Base-by-base conservation (phyloP, 1,140 invertebrate species). In the Bactericera cockerelli region DNA sequence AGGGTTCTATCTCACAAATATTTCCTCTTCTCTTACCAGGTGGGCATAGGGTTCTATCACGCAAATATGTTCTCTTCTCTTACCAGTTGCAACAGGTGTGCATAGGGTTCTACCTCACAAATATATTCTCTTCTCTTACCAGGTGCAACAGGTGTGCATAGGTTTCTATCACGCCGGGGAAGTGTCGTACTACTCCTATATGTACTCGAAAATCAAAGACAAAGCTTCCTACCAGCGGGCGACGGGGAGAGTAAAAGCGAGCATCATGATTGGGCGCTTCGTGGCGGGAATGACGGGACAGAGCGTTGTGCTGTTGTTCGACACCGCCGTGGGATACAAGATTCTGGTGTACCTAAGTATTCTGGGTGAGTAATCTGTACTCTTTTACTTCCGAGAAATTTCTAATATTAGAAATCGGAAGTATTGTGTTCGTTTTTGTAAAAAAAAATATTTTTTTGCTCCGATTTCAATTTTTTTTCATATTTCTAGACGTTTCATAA, bases 121-220 rank as follows among this genome's bases (percentile, higher is more conserved):
- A n/a, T n/a, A 21, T 22, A 26, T 61, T 61, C 53, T 59, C 66
- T 31, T 65, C 78, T 56, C 11, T 33, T 58, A 16, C 57, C 71
- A 79, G 70, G 64, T 74, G 19, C 42, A 72, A 21, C 72, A 77
- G 69, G 69, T 72, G 24, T 77, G 84, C 59, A 93, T 88, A 72
- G 91, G 90, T 2, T 74, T 89, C 11, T 89, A 87, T 65, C 81
- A 88, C 68, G 88, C 91, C 0, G 82, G 88, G 8, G 91, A 95
- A 74, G 83, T 95, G 1, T 90, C 90, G 0, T 95, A 94, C 71
- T 88, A 83, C 63, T 92, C 90, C 0, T 96, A 95, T 66, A 90
- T 94, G 62, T 96, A 94, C 74, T 88, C 90, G 11, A 89, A 92
- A 77, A 89, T 94, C 54, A 55, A 62, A 33, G 77, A 82, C 59